Percentiles rank a stretch among this genome's conserved stretches.
Conservation (phyloP, 2,797 vertebrate species). For the Alosa sapidissima region DNA sequence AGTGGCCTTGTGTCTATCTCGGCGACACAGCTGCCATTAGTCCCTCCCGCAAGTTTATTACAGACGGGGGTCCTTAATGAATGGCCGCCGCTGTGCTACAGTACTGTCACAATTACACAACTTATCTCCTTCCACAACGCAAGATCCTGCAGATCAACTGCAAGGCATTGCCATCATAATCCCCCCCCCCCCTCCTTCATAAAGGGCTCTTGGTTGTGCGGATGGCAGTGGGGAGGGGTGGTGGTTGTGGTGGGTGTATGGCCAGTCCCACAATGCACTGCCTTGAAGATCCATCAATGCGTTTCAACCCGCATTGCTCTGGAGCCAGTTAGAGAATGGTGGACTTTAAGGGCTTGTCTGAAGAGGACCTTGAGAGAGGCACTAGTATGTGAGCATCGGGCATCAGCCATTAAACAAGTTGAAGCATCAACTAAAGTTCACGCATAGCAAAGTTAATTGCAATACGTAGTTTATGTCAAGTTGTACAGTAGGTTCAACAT, state of each 20-base stretch:
- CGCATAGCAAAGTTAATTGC: background rate
- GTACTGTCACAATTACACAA: conserved; percentile 79
- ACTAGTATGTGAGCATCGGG: background rate
- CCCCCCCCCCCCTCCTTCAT: conserved; percentile 78
- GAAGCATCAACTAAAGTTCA: background rate
- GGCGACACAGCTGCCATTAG: conserved; percentile 79
- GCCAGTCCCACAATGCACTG: conserved; percentile 76
- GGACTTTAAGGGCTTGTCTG: background rate
- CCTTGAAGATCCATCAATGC: conserved; percentile 76
- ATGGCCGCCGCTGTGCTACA: conserved; percentile 84
- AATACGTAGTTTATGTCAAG: background rate
- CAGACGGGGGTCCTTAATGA: conserved; percentile 76
- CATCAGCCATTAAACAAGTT: background rate
- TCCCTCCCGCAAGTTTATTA: conserved; percentile 79
- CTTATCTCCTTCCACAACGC: conserved; percentile 78
- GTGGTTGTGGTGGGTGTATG: conserved; percentile 52
- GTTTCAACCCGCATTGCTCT: conserved; percentile 51
- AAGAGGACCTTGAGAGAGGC: background rate
- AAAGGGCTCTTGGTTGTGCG: conserved; percentile 83
- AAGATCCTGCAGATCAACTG: conserved; percentile 79
- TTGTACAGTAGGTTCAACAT: background rate
- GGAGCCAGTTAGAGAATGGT: conserved; percentile 57
- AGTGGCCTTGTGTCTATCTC: conserved; percentile 77
- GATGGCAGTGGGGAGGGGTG: conserved; percentile 56
- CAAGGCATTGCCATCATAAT: conserved; percentile 77